A percentile compares a stretch with the other conserved stretches of the same genome.
phyloP scores from a whole-genome alignment of 2,113 vertebrate species.

The Microtus pennsylvanicus region DNA sequence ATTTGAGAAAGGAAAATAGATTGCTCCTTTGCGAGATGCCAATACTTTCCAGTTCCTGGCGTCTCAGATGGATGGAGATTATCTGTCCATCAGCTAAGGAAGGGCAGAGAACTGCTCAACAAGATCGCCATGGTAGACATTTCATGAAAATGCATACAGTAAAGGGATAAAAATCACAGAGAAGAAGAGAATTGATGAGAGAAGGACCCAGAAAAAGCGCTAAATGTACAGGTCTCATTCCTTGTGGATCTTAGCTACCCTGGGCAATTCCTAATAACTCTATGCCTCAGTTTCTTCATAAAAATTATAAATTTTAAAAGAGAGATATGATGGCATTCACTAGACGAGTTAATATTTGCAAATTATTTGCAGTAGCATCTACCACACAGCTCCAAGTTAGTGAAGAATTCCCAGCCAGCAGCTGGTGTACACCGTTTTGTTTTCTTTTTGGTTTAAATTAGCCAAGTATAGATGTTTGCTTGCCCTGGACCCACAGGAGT shows the following conservation, averaged over 20 bases:
- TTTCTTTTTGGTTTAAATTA: background rate
- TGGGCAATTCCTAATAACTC: background rate
- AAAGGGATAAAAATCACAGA: background rate
- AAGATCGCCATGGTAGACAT: background rate
- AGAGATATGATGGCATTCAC: background rate
- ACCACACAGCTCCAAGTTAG: background rate
- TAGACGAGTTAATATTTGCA: background rate
- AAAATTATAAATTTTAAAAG: background rate
- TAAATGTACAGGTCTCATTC: background rate
- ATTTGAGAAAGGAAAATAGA: conserved; percentile 79
- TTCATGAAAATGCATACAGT: background rate
- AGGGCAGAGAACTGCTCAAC: background rate
- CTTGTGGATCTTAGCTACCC: background rate
- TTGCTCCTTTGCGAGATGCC: conserved; percentile 57
- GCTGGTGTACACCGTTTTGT: too few species aligned
- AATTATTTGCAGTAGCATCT: background rate
- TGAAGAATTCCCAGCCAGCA: background rate
- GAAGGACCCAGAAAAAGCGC: background rate
- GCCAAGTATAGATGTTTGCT: background rate
- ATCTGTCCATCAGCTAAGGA: conserved; percentile 36
- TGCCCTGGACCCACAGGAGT: background rate
- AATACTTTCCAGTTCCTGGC: conserved; percentile 17
- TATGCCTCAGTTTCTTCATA: background rate
- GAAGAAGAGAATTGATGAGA: background rate
- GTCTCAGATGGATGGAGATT: conserved; percentile 3